Base-by-base conservation (phyloP, 2,113 vertebrate genomes). In the Eidolon helvum region DNA sequence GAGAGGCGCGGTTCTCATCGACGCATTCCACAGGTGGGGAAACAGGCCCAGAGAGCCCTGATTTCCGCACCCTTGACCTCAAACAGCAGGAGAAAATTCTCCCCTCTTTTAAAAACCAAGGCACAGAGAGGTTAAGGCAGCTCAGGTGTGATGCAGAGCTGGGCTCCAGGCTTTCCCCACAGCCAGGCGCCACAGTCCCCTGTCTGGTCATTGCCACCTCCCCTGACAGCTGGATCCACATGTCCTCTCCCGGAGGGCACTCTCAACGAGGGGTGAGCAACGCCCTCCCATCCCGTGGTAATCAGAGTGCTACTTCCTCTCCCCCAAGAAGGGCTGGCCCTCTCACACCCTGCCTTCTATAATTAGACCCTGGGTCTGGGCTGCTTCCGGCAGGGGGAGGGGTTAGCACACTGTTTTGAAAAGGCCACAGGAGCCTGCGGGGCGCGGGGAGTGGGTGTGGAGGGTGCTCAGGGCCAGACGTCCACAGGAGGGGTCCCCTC, bases 281-380 rank as follows among this genome's bases (percentile, higher is more conserved):
- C 33, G 69, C 18, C 9, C 30, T 19, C 43, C 55, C 55, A 5
- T 16, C 15, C 50, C 15, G 72, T 10, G 71, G 96, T 87, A 82
- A 93, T 78, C 48, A 74, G 79, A 97, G 77, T 40, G 0, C 11
- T 5, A 6, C 63, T 97, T 98, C 97, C 96, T 97, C 83, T 78
- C 53, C 1, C 6, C 35, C 92, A 1, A 21, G 50, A 26, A 12
- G 72, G 30, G 28, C 35, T 3, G 78, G 50, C 65, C 75, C n/a
- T 7, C 59, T 63, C 50, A 24, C 45, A 3, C 80, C 45, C 96
- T 10, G 45, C 43, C 66, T 83, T 0, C 96, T 98, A 95, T 72
- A 90, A 94, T 96, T 92, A 95, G 96, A 75, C n/a, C 24, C 35
- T 18, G 38, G 79, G 92, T 45, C 71, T 85, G 94, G 38, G 72